phyloP scores from a whole-genome alignment of 2,797 vertebrate genomes.

The Poecilia wingei region DNA sequence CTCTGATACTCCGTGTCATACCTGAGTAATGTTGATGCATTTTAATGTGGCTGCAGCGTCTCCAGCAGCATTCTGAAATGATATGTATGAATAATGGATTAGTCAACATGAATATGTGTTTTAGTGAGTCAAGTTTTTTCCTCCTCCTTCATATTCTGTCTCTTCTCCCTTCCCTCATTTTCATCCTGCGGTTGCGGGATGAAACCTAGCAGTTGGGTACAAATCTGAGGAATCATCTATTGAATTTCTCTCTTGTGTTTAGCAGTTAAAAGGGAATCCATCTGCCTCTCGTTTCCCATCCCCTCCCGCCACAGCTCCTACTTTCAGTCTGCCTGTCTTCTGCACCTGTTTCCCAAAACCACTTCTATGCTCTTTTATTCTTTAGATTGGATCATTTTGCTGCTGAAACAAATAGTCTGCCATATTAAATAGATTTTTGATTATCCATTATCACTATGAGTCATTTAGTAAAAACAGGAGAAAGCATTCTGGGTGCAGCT shows the following conservation, averaged over 20 bases:
- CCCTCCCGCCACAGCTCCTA: constrained; percentile 12
- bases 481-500: constrained; percentile 4
- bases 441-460: constrained; percentile 9
- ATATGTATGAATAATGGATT: constrained; percentile 75
- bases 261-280: constrained; percentile 39
- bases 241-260: constrained; percentile 50
- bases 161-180: constrained; percentile 36
- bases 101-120: constrained; percentile 64
- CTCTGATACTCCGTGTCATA: constrained; percentile 55
- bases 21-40: constrained; percentile 67
- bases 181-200: constrained; percentile 29
- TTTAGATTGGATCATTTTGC: constrained; percentile 13
- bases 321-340: constrained; percentile 10
- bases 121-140: constrained; percentile 54
- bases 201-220: constrained; percentile 44
- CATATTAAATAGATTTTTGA: constrained; percentile 28
- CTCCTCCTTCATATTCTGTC: constrained; percentile 43
- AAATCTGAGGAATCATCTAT: constrained; percentile 41
- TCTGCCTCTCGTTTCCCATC: constrained; percentile 34
- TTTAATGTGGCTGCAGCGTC: constrained; percentile 66
- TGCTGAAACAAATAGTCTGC: constrained; percentile 24
- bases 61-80: constrained; percentile 61
- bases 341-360: constrained; percentile 18
- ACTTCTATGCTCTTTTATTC: constrained; percentile 14
- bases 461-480: constrained; percentile 3